Percentiles rank a stretch among this genome's conserved stretches.
phyloP scores from a whole-genome alignment of 1,140 invertebrate species.

The Idris sp. region DNA sequence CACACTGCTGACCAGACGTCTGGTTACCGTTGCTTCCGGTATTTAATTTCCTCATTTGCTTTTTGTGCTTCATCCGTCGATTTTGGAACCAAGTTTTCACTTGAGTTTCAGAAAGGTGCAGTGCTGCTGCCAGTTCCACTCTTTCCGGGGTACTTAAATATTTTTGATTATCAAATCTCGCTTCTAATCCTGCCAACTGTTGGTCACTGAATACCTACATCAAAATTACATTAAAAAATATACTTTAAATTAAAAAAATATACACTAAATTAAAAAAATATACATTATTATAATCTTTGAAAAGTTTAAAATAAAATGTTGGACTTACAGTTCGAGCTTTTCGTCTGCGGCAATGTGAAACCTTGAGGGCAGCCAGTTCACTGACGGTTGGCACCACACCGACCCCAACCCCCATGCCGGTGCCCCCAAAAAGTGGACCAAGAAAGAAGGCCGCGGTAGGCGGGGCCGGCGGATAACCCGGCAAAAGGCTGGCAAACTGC shows the following conservation, averaged over 20 bases:
- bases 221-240: too few species aligned
- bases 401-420: conserved; percentile 72
- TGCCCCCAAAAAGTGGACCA: conserved; percentile 71
- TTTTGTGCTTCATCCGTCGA: conserved; percentile 98
- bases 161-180: conserved; percentile 95
- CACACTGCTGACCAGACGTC: conserved; percentile 58
- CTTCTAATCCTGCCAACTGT: conserved; percentile 95
- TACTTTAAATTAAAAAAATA: too few species aligned
- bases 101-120: conserved; percentile 97
- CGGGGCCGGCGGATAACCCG: conserved; percentile 77
- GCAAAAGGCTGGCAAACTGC: conserved; percentile 75
- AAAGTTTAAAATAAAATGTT: too few species aligned
- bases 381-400: conserved; percentile 72
- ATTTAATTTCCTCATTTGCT: conserved; percentile 88
- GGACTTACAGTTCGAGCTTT: conserved; percentile 93
- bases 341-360: conserved; percentile 91
- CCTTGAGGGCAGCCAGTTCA: conserved; percentile 83
- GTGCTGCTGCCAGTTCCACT: conserved; percentile 93
- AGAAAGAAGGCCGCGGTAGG: conserved; percentile 77
- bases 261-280: too few species aligned
- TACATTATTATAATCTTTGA: too few species aligned
- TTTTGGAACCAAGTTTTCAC: conserved; percentile 99
- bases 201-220: conserved; percentile 97
- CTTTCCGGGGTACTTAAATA: conserved; percentile 98
- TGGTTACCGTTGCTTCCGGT: conserved; percentile 76